Base-by-base conservation (phyloP, 2,888 invertebrate species). In the Rhorus exstirpatorius region DNA sequence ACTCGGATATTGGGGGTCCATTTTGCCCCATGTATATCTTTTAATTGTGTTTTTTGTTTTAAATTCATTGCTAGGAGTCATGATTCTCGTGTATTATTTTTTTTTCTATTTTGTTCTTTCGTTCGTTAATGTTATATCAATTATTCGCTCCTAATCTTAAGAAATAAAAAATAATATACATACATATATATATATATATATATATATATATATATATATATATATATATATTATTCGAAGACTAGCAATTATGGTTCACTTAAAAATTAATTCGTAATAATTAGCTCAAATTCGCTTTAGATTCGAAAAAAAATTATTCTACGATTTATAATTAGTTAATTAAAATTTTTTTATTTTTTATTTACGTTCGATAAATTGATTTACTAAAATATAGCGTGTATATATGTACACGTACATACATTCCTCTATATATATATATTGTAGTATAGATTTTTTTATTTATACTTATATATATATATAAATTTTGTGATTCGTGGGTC, bases 231-330 rank as follows among this genome's bases (percentile, higher is more conserved):
- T 84, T 83, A 86, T 88, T 82, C 87, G 86, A 85, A 87, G 91
- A 90, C 91, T 91, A 91, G 91, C 87, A 89, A 89, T 90, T 89
- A 90, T 86, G 84, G 86, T 88, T 89, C 84, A 78, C 86, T 88
- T 87, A 84, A 85, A 72, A 81, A 77, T 80, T 89, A 89, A 84
- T 79, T 76, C 51, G 72, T 70, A 68, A 77, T 86, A 84, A 86
- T 87, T 88, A 88, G 86, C 79, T 89, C 79, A 87, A 87, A 87
- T 74, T 81, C 86, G n/a, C 81, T 60, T 83, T 67, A 71, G 74
- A 71, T 55, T 83, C 75, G 79, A 78, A 65, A 81, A 71, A 75
- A 44, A n/a, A n/a, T n/a, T 81, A 78, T 83, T 84, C 70, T 65
- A 68, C 26, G 12, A 19, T 46, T 38, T 68, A 21, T 10, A 26